Evolutionary conservation across 2,113 vertebrate species (phyloP).

Genomic region (Caranx melampygus): DNA sequence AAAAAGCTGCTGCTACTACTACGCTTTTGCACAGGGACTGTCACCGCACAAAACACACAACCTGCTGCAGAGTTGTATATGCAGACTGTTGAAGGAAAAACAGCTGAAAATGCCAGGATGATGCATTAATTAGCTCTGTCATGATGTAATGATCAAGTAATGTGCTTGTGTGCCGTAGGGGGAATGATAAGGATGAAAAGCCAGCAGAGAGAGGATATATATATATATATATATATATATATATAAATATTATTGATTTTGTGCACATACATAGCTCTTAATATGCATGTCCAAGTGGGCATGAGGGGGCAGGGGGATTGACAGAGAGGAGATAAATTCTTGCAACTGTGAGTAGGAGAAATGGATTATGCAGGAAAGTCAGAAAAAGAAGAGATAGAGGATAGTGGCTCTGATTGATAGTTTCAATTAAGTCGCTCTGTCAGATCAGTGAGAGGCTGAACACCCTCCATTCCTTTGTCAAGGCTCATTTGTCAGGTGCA

Average conservation of each 20-base stretch:
- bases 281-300: slow-evolving; percentile 57
- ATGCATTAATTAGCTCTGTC: slow-evolving; percentile 66
- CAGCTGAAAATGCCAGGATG: slow-evolving; percentile 17
- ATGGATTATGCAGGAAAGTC: slow-evolving; percentile 56
- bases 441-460: slow-evolving; percentile 73
- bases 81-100: slow-evolving; percentile 21
- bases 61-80: slow-evolving; percentile 33
- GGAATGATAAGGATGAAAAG: slow-evolving; percentile 54
- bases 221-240: slow-evolving; percentile 54
- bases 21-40: slow-evolving; percentile 30
- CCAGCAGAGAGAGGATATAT: slow-evolving; percentile 45
- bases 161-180: slow-evolving; percentile 36
- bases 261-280: slow-evolving; percentile 42
- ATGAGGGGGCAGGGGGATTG: slow-evolving; percentile 46
- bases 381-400: slow-evolving; percentile 52
- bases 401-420: slow-evolving; percentile 77
- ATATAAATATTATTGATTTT: slow-evolving; percentile 48
- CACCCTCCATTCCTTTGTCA: slow-evolving; percentile 75
- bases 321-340: slow-evolving; percentile 43
- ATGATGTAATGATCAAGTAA: slow-evolving; percentile 48
- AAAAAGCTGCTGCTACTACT: slow-evolving; percentile 35
- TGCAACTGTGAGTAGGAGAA: slow-evolving; percentile 47
- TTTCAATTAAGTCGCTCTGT: slow-evolving; percentile 80
- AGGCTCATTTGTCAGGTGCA: slow-evolving; percentile 77
- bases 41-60: slow-evolving; percentile 36